Percentiles rank a stretch among this genome's conserved stretches.
These are phyloP conservation scores for Cynodonichthys magdalenae DNA, from an alignment of 2,797 vertebrate species.

Conservation along the genomic window DNA sequence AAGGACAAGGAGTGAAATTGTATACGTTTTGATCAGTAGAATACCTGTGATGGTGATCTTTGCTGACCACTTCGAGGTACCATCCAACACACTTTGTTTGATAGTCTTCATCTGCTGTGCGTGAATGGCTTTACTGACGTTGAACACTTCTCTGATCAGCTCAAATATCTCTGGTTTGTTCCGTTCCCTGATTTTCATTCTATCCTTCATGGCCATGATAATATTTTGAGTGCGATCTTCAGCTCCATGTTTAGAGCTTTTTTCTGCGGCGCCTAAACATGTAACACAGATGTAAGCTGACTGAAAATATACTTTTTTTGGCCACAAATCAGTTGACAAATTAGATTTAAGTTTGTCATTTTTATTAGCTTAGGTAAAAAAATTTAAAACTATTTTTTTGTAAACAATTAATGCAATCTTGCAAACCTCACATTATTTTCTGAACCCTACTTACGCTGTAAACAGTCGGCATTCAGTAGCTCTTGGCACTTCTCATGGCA, in stretches of 20 bases:
- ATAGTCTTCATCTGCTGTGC: conserved; percentile 97
- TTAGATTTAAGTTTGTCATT: no score
- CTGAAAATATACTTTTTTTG: not conserved
- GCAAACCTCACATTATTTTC: not conserved
- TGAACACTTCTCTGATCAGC: conserved; percentile 92
- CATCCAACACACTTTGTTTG: conserved; percentile 96
- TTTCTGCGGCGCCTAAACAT: conserved; percentile 91
- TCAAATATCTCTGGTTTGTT: conserved; percentile 99
- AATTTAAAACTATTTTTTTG: no score
- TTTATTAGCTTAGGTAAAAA: no score
- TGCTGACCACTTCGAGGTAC: conserved; percentile 98
- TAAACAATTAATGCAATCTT: no score
- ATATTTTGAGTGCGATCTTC: conserved; percentile 97
- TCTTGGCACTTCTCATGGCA: conserved; percentile 99
- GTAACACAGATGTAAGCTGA: not conserved
- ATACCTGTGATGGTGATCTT: conserved; percentile 97
- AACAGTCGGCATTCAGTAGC: conserved; percentile 96
- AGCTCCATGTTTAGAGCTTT: conserved; percentile 95
- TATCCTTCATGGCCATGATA: conserved; percentile 99
- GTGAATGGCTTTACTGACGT: conserved; percentile 88
- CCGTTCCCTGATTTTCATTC: conserved; percentile 97
- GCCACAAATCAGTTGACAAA: no score
- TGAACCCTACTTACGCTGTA: conserved; percentile 84
- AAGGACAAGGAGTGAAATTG: not conserved
- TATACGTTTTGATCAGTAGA: not conserved